Evolutionary conservation across 2,797 vertebrate genomes (phyloP).

Genomic region (Galagoides demidoff): DNA sequence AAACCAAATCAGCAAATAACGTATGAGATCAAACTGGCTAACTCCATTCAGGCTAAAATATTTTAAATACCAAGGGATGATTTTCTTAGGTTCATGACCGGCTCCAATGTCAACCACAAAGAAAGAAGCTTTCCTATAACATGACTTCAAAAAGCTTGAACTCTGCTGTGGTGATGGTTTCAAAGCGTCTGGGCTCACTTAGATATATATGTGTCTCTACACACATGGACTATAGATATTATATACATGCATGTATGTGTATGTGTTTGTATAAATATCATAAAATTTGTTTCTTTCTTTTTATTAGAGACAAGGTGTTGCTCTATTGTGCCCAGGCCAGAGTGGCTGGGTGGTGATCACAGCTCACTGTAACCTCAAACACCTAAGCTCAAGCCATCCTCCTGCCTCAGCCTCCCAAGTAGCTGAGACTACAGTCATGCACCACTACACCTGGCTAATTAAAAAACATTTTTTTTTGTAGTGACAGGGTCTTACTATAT

Average conservation of each 20-base stretch:
- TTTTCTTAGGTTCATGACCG: neutral
- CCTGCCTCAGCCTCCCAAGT: neutral
- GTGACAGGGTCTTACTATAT: neutral
- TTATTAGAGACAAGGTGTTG: neutral
- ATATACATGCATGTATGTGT: neutral
- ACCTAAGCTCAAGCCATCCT: neutral
- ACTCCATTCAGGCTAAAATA: slow-evolving; percentile 10
- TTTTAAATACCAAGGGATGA: neutral
- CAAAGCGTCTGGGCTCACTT: neutral
- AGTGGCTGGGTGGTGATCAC: neutral
- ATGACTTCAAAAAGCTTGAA: neutral
- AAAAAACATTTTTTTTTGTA: neutral
- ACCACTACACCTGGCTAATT: neutral
- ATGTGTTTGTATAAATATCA: neutral
- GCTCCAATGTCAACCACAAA: neutral
- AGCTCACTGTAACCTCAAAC: neutral
- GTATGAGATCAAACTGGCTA: neutral
- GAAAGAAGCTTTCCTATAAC: neutral
- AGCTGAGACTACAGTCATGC: neutral
- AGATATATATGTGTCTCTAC: neutral
- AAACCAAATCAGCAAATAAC: slow-evolving; percentile 45
- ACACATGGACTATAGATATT: neutral
- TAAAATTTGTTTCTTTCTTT: neutral
- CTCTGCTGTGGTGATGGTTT: neutral
- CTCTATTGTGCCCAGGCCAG: neutral